Conservation (phyloP, 2,888 invertebrate genomes). For the Campoletis raptor region DNA sequence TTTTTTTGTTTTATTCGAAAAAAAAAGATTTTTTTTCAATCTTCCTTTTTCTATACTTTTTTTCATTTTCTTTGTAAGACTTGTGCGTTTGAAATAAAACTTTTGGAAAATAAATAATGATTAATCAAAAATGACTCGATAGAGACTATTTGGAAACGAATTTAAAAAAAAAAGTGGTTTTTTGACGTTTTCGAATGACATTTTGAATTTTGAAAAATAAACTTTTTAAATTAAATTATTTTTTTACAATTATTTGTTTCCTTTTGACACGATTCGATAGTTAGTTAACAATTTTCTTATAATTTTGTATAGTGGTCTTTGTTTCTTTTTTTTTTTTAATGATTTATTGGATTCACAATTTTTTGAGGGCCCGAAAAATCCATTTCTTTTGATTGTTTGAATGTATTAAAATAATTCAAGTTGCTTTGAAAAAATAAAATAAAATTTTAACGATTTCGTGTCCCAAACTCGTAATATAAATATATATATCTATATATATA, state of each 20-base stretch:
- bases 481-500: no score
- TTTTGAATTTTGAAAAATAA: not conserved
- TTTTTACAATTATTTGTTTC: not conserved
- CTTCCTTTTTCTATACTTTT: slow-evolving; percentile 22
- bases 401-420: not conserved
- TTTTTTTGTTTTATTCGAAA: slow-evolving; percentile 73
- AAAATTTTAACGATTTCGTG: not conserved
- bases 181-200: not conserved
- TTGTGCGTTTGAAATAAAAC: slow-evolving; percentile 1
- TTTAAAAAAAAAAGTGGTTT: not conserved
- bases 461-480: not conserved
- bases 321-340: not conserved
- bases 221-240: not conserved
- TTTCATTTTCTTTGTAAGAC: not conserved
- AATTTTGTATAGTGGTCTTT: not conserved
- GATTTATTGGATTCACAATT: not conserved
- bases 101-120: not conserved
- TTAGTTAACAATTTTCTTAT: not conserved
- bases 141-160: not conserved
- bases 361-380: not conserved
- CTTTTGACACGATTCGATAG: not conserved
- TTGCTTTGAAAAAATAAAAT: not conserved
- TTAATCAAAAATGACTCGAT: not conserved
- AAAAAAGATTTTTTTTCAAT: slow-evolving; percentile 39
- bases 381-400: not conserved